Base-by-base conservation (phyloP, 2,888 invertebrate species). In the Clunio marinus region DNA sequence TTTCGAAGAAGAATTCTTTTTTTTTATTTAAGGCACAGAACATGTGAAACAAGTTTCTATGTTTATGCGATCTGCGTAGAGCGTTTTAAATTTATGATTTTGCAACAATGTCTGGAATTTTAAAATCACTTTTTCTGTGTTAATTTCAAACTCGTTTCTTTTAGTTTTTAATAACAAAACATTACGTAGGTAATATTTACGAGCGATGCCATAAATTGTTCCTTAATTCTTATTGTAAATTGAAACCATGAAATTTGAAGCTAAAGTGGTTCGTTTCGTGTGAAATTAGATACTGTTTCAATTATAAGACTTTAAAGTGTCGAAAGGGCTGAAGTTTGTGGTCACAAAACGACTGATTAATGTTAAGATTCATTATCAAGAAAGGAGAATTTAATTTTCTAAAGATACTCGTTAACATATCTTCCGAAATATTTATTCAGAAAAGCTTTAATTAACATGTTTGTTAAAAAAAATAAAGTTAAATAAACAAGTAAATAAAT, bases 71-170 rank as follows among this genome's bases (percentile, higher is more conserved):
- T 41, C 41, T 41, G 41, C 41, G 41, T 62, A 62, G 37, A 41
- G 62, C 62, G 62, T 62, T 37, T 62, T 62, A 62, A 62, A 62
- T 62, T 62, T 62, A 17, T 28, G 17, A 32, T 59, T 32, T 62
- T 37, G 62, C 62, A 62, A 62, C 62, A 62, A 15, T 62, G 62
- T 62, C 27, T 41, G 41, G 41, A 41, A 41, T 41, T 41, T 32
- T 41, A 41, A 41, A 41, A 41, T n/a, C 41, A 41, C 41, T 41
- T 15, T n/a, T 41, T 41, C 15, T 10, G 10, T 41, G 41, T n/a
- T 15, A 15, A n/a, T n/a, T 41, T 15, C 41, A 15, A 41, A 41
- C 41, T 41, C 41, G 41, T 41, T 41, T 41, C 41, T 15, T 41
- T 41, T n/a, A n/a, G n/a, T n/a, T n/a, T n/a, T n/a, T n/a, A n/a